Percentiles rank a stretch among this genome's conserved stretches.
phyloP scores from a whole-genome alignment of 2,113 vertebrate species.

The Aegypius monachus region DNA sequence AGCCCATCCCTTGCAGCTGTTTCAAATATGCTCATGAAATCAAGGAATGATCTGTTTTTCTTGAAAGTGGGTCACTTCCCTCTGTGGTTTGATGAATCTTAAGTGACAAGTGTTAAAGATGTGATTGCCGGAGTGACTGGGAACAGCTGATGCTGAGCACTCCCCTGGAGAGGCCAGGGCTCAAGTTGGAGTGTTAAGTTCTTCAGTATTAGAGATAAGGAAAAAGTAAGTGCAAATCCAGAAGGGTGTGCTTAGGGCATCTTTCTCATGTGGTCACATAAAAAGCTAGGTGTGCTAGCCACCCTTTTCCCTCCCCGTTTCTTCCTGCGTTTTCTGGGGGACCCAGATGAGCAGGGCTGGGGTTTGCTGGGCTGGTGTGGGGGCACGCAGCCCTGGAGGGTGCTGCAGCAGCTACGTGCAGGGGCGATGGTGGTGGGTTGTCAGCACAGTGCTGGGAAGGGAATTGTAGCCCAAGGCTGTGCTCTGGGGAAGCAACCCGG shows the following conservation, averaged over 20 bases:
- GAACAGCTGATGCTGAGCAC: neutral
- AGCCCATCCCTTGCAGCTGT: neutral
- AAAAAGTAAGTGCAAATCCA: neutral
- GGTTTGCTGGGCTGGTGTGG: neutral
- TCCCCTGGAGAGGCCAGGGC: neutral
- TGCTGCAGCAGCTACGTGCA: neutral
- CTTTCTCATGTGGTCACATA: neutral
- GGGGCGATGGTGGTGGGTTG: neutral
- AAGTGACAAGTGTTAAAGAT: neutral
- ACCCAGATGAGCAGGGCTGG: neutral
- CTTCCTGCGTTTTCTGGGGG: neutral
- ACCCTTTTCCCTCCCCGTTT: fast-evolving
- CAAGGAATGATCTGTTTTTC: neutral
- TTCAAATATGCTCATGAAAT: neutral
- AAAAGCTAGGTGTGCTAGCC: neutral
- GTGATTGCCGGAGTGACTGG: neutral
- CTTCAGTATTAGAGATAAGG: neutral
- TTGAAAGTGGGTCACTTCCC: neutral
- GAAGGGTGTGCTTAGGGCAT: neutral
- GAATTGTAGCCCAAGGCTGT: neutral
- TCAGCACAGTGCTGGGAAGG: neutral
- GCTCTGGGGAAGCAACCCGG: neutral
- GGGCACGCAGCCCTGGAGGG: fast-evolving
- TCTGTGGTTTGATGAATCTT: neutral
- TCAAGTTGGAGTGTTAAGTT: neutral